These are phyloP conservation scores for Adoxophyes honmai DNA, from an alignment of 1,140 invertebrate genomes.

Conservation along the genomic window DNA sequence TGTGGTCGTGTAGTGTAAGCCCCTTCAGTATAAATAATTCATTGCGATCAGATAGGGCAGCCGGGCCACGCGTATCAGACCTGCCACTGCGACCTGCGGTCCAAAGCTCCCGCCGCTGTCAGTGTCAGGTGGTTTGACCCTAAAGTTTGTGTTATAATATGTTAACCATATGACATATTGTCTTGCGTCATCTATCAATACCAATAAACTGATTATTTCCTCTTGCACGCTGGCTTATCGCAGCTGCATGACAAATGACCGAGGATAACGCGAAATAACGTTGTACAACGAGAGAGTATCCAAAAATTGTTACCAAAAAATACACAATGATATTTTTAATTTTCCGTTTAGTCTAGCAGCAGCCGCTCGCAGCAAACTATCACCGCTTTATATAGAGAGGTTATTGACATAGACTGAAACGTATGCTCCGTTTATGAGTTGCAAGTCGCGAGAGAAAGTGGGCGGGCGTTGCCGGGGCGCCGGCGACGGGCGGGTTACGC, in stretches of 20 bases:
- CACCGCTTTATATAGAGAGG: slow-evolving; percentile 10
- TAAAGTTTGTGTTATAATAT: slow-evolving; percentile 17
- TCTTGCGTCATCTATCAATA: not conserved
- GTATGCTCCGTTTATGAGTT: slow-evolving; percentile 3
- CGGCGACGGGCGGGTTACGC: not conserved
- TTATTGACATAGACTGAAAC: slow-evolving; percentile 12
- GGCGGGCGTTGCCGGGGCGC: slow-evolving; percentile 15
- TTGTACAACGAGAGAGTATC: too few species aligned
- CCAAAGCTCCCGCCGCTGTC: slow-evolving; percentile 2
- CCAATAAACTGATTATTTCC: not conserved
- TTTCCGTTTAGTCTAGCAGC: slow-evolving; percentile 10
- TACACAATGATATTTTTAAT: slow-evolving; percentile 7
- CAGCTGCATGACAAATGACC: too few species aligned
- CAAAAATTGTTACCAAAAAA: not conserved
- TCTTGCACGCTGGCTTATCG: too few species aligned
- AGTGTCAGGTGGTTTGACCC: slow-evolving; percentile 28
- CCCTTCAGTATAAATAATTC: slow-evolving; percentile 33
- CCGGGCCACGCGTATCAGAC: slow-evolving; percentile 17
- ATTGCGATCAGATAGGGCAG: slow-evolving; percentile 29
- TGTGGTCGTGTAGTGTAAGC: slow-evolving; percentile 16
- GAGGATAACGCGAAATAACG: too few species aligned
- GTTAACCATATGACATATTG: slow-evolving; percentile 17
- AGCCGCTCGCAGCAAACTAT: slow-evolving; percentile 1
- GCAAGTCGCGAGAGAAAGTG: slow-evolving; percentile 28
- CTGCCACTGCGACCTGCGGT: slow-evolving; percentile 26